Evolutionary conservation across 92 coral and sea anemone species (phyloP), one percentile per base, ranked within the genome.

Genomic region (Metridium senile): DNA sequence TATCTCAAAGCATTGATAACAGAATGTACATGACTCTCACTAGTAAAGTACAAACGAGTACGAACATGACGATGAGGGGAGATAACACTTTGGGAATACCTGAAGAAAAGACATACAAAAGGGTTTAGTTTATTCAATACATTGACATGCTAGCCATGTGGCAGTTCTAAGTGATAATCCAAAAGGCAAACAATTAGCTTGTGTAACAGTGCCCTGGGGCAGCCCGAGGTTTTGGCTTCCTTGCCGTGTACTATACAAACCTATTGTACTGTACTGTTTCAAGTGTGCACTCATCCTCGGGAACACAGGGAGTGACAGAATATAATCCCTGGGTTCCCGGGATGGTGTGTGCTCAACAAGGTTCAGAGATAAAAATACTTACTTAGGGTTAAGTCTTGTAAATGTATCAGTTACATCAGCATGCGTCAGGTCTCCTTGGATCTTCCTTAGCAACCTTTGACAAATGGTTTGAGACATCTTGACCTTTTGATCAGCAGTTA

Each of bases 61-160:
- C 99, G 75, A 28, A 95, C 99, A 69, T 95, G 99, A 11, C 99
- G 95, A 71, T 95, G 97, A 11, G 99, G 99, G 1, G 97, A 92
- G 11, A 85, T 97, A 66, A 95, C 97, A 66, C 94, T 89, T 73
- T 91, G 99, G 18, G 97, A 92, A 51, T 95, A 95, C 39, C 99
- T 95, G 78, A 0, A 62, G 32, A 73, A 18, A 76, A 19, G 53
- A 52, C 7, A 18, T 2, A 33, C 20, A 11, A 83, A 2, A 17
- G 61, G 26, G 13, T 31, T 8, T 19, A 68, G 9, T 9, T 3
- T 25, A 22, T 22, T 2, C 16, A 39, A 16, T 17, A 39, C 49
- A 39, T 6, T 13, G n/a, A n/a, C n/a, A n/a, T n/a, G n/a, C n/a
- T n/a, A n/a, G n/a, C n/a, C n/a, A n/a, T n/a, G n/a, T n/a, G n/a